Evolutionary conservation across 64 coral and sea anemone species (phyloP).

Genomic region (Trachythela sp.): DNA sequence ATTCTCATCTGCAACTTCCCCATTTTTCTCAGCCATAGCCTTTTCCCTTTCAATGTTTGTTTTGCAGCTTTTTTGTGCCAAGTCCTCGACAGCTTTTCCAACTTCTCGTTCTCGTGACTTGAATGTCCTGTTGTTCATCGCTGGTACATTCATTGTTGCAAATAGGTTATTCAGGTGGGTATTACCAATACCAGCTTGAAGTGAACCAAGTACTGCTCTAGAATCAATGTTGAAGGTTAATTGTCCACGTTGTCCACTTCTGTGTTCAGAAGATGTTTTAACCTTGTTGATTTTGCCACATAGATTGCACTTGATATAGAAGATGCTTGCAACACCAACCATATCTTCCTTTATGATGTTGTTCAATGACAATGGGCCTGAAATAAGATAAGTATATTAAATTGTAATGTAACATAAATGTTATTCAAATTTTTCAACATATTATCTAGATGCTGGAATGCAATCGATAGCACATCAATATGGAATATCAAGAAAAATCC

Average conservation of each 20-base stretch:
- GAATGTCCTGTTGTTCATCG: conserved; percentile 43
- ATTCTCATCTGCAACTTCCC: not conserved
- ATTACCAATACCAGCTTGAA: conserved; percentile 54
- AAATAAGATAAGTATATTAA: not conserved
- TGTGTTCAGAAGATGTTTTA: not conserved
- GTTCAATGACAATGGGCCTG: not conserved
- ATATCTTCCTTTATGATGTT: not conserved
- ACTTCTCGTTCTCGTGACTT: conserved; percentile 53
- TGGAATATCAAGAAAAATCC: too few relatives aligned
- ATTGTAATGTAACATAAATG: not conserved
- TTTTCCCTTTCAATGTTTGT: not conserved
- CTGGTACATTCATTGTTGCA: conserved; percentile 57
- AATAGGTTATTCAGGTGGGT: conserved; percentile 45
- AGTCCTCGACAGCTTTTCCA: conserved; percentile 41
- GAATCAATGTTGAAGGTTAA: conserved; percentile 9
- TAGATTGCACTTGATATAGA: not conserved
- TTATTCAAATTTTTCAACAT: not conserved
- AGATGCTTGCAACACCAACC: not conserved
- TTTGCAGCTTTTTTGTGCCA: conserved; percentile 53
- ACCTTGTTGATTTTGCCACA: not conserved
- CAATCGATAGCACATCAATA: too few relatives aligned
- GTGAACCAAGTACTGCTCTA: conserved; percentile 45
- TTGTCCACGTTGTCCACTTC: not conserved
- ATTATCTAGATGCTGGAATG: too few relatives aligned
- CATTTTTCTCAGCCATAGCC: not conserved